phyloP scores from a whole-genome alignment of 2,888 invertebrate genomes.

The Drosophila lutescens region DNA sequence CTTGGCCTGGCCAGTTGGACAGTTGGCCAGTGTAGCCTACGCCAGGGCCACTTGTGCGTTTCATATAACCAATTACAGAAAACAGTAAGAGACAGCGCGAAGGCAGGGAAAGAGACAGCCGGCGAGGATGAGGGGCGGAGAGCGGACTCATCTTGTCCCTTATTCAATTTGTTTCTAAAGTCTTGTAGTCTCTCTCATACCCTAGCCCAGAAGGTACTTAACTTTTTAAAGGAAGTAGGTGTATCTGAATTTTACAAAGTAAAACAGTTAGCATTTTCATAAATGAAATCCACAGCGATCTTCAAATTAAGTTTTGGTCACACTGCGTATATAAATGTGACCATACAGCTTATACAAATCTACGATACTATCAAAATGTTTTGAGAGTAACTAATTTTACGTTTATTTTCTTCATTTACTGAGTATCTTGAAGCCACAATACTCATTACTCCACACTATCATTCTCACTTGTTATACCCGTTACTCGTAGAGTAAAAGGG shows the following conservation, averaged over 20 bases:
- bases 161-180: conserved; percentile 73
- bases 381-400: not conserved
- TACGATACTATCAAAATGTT: no score
- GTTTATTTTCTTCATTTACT: no score
- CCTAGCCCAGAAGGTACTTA: conserved; percentile 4
- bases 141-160: conserved; percentile 46
- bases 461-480: conserved; percentile 17
- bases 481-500: no score
- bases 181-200: conserved; percentile 24
- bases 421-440: not conserved
- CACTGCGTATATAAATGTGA: not conserved
- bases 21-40: conserved; percentile 26
- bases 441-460: not conserved
- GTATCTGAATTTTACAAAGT: not conserved
- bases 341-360: not conserved
- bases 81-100: conserved; percentile 43
- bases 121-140: conserved; percentile 14
- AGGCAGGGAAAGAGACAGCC: conserved; percentile 21
- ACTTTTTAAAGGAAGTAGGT: no score
- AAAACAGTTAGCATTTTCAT: no score
- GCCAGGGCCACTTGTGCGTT: conserved; percentile 67
- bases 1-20: conserved; percentile 8
- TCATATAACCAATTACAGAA: conserved; percentile 77
- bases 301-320: not conserved
- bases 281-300: not conserved